Evolutionary conservation across 2,888 invertebrate genomes (phyloP).

Genomic region (Conops quadrifasciatus): DNA sequence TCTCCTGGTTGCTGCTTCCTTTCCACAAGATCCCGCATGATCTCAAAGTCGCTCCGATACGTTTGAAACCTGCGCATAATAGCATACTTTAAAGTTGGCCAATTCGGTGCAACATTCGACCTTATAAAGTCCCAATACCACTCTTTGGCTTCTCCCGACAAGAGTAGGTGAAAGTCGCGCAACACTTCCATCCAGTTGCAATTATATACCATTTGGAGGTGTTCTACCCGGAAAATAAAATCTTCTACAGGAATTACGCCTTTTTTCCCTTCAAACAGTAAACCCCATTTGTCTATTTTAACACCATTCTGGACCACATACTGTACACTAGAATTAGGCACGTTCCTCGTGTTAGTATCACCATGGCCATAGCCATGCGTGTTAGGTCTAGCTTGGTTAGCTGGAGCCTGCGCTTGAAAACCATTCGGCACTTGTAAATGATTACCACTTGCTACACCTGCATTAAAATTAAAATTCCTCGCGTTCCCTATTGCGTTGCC

Average conservation of each 20-base stretch:
- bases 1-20: conserved; percentile 25
- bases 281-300: conserved; percentile 26
- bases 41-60: conserved; percentile 20
- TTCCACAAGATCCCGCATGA: conserved; percentile 22
- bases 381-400: background rate
- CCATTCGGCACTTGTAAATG: background rate
- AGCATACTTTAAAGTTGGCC: background rate
- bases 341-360: background rate
- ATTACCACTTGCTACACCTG: background rate
- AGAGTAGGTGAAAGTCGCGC: conserved; percentile 23
- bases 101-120: background rate
- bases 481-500: background rate
- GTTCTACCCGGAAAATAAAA: conserved; percentile 32
- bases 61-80: conserved; percentile 15
- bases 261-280: conserved; percentile 11
- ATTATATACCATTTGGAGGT: conserved; percentile 16
- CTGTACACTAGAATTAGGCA: background rate
- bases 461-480: background rate
- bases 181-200: conserved; percentile 17
- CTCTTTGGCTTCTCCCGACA: conserved; percentile 17
- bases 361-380: too few species aligned
- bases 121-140: conserved; percentile 32
- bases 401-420: background rate
- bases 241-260: conserved; percentile 10
- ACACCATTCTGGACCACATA: background rate